Percentiles rank a stretch among this genome's conserved stretches.
Evolutionary conservation across 2,113 vertebrate genomes (phyloP).

Genomic region (Chaetops frenatus): DNA sequence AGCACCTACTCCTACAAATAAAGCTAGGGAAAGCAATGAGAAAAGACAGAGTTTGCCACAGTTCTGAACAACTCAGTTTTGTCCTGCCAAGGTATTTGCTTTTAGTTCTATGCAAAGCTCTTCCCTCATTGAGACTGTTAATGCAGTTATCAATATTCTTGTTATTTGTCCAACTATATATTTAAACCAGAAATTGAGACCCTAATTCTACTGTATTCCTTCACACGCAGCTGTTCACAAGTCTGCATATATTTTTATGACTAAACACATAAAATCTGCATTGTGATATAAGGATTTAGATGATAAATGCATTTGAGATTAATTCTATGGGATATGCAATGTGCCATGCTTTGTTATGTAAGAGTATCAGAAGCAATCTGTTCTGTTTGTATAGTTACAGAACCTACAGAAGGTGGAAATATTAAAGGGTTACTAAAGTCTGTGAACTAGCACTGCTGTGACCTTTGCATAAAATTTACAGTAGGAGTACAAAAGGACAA

Average conservation of each 20-base stretch:
- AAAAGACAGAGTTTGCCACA: not conserved
- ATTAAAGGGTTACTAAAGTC: not conserved
- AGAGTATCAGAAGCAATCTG: not conserved
- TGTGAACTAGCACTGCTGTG: not conserved
- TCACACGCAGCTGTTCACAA: not conserved
- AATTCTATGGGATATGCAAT: not conserved
- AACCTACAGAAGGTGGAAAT: not conserved
- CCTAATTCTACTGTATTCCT: not conserved
- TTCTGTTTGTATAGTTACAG: not conserved
- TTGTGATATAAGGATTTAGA: not conserved
- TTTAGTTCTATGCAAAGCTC: not conserved
- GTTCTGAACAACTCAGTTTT: not conserved
- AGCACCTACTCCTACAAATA: not conserved
- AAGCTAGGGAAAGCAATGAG: not conserved
- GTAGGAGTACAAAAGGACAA: not conserved
- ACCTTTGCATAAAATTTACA: not conserved
- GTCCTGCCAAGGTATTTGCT: not conserved
- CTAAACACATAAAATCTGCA: not conserved
- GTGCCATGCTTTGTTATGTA: not conserved
- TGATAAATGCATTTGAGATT: not conserved
- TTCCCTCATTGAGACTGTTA: not conserved
- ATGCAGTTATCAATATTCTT: not conserved
- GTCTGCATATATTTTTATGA: not conserved
- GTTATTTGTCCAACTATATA: not conserved
- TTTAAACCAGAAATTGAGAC: not conserved